Conservation (phyloP, 2,113 vertebrate species). For the Mustelus asterias region DNA sequence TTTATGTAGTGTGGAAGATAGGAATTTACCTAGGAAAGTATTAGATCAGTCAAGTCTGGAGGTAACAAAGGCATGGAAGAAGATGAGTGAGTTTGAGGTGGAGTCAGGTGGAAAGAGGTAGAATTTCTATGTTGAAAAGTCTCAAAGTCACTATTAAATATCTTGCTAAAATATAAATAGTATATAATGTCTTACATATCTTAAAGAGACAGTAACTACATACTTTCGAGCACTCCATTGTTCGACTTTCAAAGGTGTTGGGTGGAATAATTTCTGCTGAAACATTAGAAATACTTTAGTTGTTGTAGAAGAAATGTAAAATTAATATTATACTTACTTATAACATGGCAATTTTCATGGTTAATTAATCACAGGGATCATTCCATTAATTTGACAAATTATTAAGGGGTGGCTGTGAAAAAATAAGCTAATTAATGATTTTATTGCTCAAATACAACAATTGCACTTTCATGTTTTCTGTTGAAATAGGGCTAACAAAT, state of each 20-base stretch:
- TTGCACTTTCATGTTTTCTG: neutral
- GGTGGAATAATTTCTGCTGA: neutral
- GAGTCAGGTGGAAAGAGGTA: too few relatives aligned
- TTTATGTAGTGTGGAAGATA: too few relatives aligned
- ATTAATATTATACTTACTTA: neutral
- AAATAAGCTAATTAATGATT: neutral
- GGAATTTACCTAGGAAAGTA: too few relatives aligned
- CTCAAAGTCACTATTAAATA: too few relatives aligned
- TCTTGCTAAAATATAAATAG: neutral
- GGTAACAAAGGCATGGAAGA: too few relatives aligned
- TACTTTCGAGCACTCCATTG: neutral
- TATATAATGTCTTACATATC: neutral
- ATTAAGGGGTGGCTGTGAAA: neutral
- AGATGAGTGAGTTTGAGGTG: too few relatives aligned
- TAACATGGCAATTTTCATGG: neutral
- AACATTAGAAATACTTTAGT: neutral
- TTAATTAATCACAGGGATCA: neutral
- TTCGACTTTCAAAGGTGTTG: neutral
- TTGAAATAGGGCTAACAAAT: neutral
- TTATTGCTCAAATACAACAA: neutral
- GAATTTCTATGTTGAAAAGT: too few relatives aligned
- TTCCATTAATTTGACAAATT: neutral
- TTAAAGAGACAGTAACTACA: neutral
- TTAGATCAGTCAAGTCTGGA: too few relatives aligned
- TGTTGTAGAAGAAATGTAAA: neutral